Evolutionary conservation across 2,888 invertebrate species (phyloP).

Genomic region (Perizoma affinitatum): DNA sequence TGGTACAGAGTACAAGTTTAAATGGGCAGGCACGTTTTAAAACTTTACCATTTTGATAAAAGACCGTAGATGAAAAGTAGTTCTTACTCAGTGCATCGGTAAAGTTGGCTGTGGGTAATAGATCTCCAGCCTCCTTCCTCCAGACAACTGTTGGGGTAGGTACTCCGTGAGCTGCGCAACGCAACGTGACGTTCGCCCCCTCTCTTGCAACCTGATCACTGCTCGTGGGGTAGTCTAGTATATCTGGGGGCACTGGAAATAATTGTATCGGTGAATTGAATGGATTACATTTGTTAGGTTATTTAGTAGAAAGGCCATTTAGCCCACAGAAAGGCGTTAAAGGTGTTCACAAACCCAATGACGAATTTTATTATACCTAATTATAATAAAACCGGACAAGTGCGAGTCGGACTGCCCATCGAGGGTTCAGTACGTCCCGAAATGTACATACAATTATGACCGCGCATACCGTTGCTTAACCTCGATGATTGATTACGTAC

Average conservation of each 20-base stretch:
- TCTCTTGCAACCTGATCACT: slow-evolving; percentile 94
- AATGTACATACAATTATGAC: too few relatives aligned
- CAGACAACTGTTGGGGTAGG: slow-evolving; percentile 94
- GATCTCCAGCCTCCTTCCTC: slow-evolving; percentile 91
- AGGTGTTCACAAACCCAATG: too few relatives aligned
- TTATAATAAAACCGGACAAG: too few relatives aligned
- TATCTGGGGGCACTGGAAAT: slow-evolving; percentile 91
- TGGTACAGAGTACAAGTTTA: too few relatives aligned
- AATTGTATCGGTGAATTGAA: not conserved
- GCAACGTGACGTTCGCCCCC: slow-evolving; percentile 93
- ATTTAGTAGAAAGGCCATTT: not conserved
- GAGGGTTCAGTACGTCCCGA: too few relatives aligned
- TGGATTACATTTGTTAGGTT: not conserved
- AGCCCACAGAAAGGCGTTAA: too few relatives aligned
- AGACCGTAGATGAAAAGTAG: not conserved
- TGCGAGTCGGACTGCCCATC: too few relatives aligned
- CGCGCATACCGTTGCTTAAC: too few relatives aligned
- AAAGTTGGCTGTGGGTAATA: slow-evolving; percentile 81
- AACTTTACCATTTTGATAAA: too few relatives aligned
- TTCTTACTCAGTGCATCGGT: slow-evolving; percentile 77
- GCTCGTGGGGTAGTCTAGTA: slow-evolving; percentile 93
- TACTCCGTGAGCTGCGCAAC: slow-evolving; percentile 94
- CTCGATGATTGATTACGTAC: too few relatives aligned
- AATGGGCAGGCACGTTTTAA: too few relatives aligned
- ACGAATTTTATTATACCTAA: too few relatives aligned